Conservation (phyloP, 2,797 vertebrate species). For the Takifugu rubripes region DNA sequence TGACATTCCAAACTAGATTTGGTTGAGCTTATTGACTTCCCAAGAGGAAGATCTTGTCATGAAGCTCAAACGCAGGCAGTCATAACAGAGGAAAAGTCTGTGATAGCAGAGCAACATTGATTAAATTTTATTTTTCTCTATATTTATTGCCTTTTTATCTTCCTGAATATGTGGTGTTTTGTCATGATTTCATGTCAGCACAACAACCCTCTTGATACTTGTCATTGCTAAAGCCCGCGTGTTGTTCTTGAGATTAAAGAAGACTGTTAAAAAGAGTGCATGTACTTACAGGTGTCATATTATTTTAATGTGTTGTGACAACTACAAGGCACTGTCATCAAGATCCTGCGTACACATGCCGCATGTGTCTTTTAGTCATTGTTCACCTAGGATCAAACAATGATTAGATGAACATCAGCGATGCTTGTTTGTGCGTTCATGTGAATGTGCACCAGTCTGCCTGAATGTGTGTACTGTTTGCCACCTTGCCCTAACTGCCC, state of each 20-base stretch:
- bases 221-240: slow-evolving; percentile 48
- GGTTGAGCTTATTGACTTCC: slow-evolving; percentile 45
- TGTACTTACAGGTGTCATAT: slow-evolving; percentile 58
- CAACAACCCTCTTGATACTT: slow-evolving; percentile 39
- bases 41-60: slow-evolving; percentile 48
- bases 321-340: slow-evolving; percentile 50
- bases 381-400: slow-evolving; percentile 44
- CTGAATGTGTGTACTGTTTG: slow-evolving; percentile 39
- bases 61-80: slow-evolving; percentile 46
- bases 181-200: slow-evolving; percentile 53
- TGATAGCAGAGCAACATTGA: slow-evolving; percentile 52
- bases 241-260: slow-evolving; percentile 66
- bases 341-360: slow-evolving; percentile 22
- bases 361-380: slow-evolving; percentile 33
- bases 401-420: slow-evolving; percentile 51
- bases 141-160: slow-evolving; percentile 50
- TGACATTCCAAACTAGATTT: slow-evolving; percentile 52
- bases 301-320: slow-evolving; percentile 63
- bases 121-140: slow-evolving; percentile 46
- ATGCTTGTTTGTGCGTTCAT: slow-evolving; percentile 17
- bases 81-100: slow-evolving; percentile 37
- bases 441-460: slow-evolving; percentile 12
- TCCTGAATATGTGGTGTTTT: slow-evolving; percentile 48
- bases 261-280: slow-evolving; percentile 49
- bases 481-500: slow-evolving; percentile 71